phyloP scores from a whole-genome alignment of 2,888 invertebrate genomes.

The Hirtodrosophila cameraria region DNA sequence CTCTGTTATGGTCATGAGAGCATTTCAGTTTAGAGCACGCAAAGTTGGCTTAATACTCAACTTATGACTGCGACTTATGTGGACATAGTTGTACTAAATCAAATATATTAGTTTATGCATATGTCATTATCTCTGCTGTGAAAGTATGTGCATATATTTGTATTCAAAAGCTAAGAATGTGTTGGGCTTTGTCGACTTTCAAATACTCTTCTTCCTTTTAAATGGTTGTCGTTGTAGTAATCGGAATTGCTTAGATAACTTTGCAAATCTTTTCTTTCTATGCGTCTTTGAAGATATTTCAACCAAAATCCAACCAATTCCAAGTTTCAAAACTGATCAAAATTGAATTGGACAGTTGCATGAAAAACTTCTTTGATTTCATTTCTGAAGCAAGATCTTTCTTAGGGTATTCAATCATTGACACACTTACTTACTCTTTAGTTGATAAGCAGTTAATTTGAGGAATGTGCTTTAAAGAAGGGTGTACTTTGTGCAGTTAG shows the following conservation, averaged over 20 bases:
- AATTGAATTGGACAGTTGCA: too few species aligned
- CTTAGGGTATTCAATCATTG: too few species aligned
- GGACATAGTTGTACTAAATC: conserved; percentile 13
- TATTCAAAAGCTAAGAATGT: background rate
- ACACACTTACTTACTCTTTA: too few species aligned
- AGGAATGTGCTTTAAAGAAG: background rate
- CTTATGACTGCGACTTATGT: conserved; percentile 50
- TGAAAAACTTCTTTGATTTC: too few species aligned
- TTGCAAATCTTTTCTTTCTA: too few species aligned
- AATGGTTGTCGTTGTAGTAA: too few species aligned
- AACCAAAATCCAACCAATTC: too few species aligned
- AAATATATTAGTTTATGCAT: conserved; percentile 42
- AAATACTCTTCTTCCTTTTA: too few species aligned
- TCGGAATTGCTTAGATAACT: too few species aligned
- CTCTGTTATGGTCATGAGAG: conserved; percentile 42
- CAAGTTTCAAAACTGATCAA: too few species aligned
- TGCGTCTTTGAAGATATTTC: too few species aligned
- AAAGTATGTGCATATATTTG: conserved; percentile 33
- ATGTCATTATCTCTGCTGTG: conserved; percentile 43
- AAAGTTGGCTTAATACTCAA: conserved; percentile 42
- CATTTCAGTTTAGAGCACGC: conserved; percentile 24
- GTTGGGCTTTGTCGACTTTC: background rate
- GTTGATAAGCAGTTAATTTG: background rate
- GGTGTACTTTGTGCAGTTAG: background rate
- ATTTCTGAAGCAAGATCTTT: too few species aligned